Conservation (phyloP, 2,888 invertebrate species). For the Cactoblastis cactorum region DNA sequence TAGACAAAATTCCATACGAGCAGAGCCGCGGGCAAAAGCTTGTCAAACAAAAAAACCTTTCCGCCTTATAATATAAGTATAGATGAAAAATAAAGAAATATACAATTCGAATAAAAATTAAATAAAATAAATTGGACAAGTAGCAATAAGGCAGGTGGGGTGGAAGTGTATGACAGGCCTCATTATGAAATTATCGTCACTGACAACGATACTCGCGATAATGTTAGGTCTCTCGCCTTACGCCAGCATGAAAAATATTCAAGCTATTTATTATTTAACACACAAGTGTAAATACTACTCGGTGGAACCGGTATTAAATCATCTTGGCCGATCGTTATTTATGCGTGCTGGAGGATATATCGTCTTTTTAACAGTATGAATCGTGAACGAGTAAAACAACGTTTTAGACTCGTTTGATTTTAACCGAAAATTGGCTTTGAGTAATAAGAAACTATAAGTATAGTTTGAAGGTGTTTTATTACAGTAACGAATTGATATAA, state of each 20-base stretch:
- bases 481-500: too few species aligned
- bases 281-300: conserved; percentile 59
- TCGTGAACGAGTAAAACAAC: neutral
- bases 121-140: neutral
- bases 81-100: neutral
- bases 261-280: conserved; percentile 51
- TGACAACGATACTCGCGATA: conserved; percentile 56
- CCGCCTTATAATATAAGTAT: too few species aligned
- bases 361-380: conserved; percentile 29
- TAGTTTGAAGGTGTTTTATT: too few species aligned
- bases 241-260: conserved; percentile 57
- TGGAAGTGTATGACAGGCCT: conserved; percentile 46
- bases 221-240: conserved; percentile 56
- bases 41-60: too few species aligned
- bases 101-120: neutral
- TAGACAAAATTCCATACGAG: too few species aligned
- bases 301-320: conserved; percentile 52
- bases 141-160: conserved; percentile 36
- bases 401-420: neutral
- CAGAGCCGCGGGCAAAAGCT: too few species aligned
- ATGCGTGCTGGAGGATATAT: conserved; percentile 35
- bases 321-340: conserved; percentile 45
- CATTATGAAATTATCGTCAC: conserved; percentile 70
- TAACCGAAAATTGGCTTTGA: neutral
- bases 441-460: neutral